Percentiles rank a stretch among this genome's conserved stretches.
Evolutionary conservation across 2,888 invertebrate genomes (phyloP).

Genomic region (Acleris laterana): DNA sequence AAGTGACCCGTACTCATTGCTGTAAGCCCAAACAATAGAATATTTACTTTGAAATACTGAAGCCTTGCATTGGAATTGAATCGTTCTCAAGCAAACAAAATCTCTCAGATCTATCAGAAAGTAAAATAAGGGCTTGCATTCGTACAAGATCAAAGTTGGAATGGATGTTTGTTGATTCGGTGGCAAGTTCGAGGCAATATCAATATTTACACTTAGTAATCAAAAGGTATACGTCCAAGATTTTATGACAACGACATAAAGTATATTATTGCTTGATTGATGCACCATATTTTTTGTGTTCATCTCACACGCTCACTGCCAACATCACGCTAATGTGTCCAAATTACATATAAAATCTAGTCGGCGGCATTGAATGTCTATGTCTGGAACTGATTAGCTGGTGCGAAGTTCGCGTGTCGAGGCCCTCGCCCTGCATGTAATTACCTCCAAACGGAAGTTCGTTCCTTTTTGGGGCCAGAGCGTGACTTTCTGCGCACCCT

Average conservation of each 20-base stretch:
- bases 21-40: conserved; percentile 20
- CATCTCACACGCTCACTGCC: too few species aligned
- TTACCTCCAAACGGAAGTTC: conserved; percentile 71
- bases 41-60: conserved; percentile 30
- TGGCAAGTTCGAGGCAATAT: conserved; percentile 44
- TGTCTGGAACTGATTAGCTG: conserved; percentile 39
- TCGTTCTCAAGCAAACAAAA: conserved; percentile 23
- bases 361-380: background rate
- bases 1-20: too few species aligned
- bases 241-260: too few species aligned
- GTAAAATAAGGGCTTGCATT: conserved; percentile 56
- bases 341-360: too few species aligned
- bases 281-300: too few species aligned
- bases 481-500: conserved; percentile 69
- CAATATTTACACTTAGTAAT: background rate
- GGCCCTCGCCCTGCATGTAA: conserved; percentile 72
- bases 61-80: conserved; percentile 27
- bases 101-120: conserved; percentile 50
- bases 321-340: too few species aligned
- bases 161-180: conserved; percentile 53
- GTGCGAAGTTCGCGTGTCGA: conserved; percentile 70
- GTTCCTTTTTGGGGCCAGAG: conserved; percentile 68
- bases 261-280: too few species aligned
- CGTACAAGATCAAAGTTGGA: conserved; percentile 48
- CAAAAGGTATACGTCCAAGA: too few species aligned